phyloP scores from a whole-genome alignment of 2,797 vertebrate species.

The Synaphobranchus kaupii region DNA sequence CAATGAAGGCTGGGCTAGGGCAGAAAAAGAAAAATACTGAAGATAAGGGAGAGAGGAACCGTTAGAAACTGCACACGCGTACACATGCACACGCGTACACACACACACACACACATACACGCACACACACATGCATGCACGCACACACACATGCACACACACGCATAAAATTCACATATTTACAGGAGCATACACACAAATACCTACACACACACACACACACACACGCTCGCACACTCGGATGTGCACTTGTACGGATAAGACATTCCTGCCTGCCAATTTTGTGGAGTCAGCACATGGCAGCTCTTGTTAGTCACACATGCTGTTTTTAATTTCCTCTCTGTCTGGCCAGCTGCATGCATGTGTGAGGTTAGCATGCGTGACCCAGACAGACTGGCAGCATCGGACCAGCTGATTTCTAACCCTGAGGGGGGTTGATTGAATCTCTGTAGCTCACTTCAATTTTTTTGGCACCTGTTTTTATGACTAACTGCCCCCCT shows the following conservation, averaged over 20 bases:
- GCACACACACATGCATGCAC: too few relatives aligned
- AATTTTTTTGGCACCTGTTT: background rate
- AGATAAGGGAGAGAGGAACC: too few relatives aligned
- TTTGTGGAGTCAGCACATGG: background rate
- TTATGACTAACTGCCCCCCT: slow-evolving; percentile 10
- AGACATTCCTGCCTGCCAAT: background rate
- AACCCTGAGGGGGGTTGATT: background rate
- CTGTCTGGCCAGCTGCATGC: too few relatives aligned
- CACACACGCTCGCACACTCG: background rate
- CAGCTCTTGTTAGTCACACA: background rate
- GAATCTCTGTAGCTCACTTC: background rate
- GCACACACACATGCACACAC: background rate
- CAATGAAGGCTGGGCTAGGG: background rate
- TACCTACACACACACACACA: background rate
- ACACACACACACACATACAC: background rate
- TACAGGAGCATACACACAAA: too few relatives aligned
- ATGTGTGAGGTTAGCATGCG: background rate
- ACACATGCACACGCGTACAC: background rate
- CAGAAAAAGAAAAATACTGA: too few relatives aligned
- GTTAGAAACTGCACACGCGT: background rate
- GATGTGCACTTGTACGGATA: background rate
- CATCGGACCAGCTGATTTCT: background rate
- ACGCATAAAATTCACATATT: too few relatives aligned
- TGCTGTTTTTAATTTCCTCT: background rate
- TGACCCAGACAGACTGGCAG: background rate